Evolutionary conservation across 2,888 invertebrate species (phyloP), one percentile per base, ranked within the genome.

Genomic region (Hirtodrosophila confusa): DNA sequence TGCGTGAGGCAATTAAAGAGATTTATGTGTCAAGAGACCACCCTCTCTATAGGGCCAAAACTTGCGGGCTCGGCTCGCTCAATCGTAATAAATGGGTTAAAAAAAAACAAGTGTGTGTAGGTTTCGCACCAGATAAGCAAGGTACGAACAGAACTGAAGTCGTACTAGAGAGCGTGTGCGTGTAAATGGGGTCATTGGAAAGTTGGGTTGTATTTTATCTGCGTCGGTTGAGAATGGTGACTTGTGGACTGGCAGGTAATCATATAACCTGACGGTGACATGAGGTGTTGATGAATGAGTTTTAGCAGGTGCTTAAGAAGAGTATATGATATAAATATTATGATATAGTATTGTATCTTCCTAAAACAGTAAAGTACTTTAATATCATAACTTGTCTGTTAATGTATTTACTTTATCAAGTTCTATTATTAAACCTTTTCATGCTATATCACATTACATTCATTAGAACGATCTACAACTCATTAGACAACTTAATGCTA

Each of bases 171-270:
- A 17, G 17, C 43, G 53, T 47, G 49, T 56, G 17, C 11, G 12
- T 7, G 23, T 27, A 57, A 84, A 65, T 68, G 75, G 65, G 80
- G 80, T 84, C 82, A 84, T 80, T 80, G 72, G 78, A 80, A 80
- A 80, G 80, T 80, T 78, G 67, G 61, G 45, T 43, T 62, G 57
- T 60, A 64, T 65, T 56, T 79, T 78, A 80, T 69, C 61, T 56
- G 76, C 44, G 3, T 41, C 44, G 17, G 56, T 54, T 56, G 55
- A 67, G 68, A 70, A 71, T 58, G 48, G 55, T 62, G 55, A 36
- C 53, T 67, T 62, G 55, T 41, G 60, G 54, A 43, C 54, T 56
- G 64, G 56, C 75, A 64, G 61, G 33, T 54, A 75, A 54, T 33
- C 66, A 36, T 55, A 57, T 44, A 67, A 49, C 54, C 40, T 50